A percentile compares a stretch with the other conserved stretches of the same genome.
phyloP scores from a whole-genome alignment of 1,140 invertebrate genomes.

The Drosophila ercepeae region DNA sequence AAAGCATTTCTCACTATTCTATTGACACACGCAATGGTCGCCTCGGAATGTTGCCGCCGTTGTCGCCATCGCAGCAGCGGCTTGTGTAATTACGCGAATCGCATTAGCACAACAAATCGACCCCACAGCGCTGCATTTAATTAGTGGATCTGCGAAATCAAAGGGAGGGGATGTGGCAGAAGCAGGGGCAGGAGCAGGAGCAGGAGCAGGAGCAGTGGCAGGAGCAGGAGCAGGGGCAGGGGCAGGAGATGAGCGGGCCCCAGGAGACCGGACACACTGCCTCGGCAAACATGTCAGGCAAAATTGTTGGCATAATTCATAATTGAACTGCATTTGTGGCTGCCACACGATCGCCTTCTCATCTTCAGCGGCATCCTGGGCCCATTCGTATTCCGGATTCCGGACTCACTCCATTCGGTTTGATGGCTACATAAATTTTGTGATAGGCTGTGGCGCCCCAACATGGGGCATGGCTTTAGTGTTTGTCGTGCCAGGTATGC shows the following conservation, averaged over 20 bases:
- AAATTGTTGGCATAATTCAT: slow-evolving; percentile 79
- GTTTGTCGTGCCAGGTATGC: slow-evolving; percentile 31
- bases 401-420: slow-evolving; percentile 17
- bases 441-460: slow-evolving; percentile 39
- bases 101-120: slow-evolving; percentile 79
- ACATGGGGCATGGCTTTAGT: slow-evolving; percentile 11
- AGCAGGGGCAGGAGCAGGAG: neutral
- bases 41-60: slow-evolving; percentile 70
- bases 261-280: slow-evolving; percentile 1
- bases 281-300: slow-evolving; percentile 58
- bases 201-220: slow-evolving; percentile 5
- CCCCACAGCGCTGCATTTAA: slow-evolving; percentile 72
- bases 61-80: slow-evolving; percentile 42
- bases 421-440: slow-evolving; percentile 66
- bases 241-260: neutral
- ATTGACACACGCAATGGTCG: slow-evolving; percentile 74
- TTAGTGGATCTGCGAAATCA: slow-evolving; percentile 45
- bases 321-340: slow-evolving; percentile 70
- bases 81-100: slow-evolving; percentile 66
- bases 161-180: neutral
- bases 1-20: slow-evolving; percentile 64
- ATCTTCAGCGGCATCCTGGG: slow-evolving; percentile 9
- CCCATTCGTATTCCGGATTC: neutral
- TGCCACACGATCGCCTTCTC: slow-evolving; percentile 18
- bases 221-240: slow-evolving; percentile 7